phyloP scores from a whole-genome alignment of 2,113 vertebrate genomes.

The Copsychus sechellarum region DNA sequence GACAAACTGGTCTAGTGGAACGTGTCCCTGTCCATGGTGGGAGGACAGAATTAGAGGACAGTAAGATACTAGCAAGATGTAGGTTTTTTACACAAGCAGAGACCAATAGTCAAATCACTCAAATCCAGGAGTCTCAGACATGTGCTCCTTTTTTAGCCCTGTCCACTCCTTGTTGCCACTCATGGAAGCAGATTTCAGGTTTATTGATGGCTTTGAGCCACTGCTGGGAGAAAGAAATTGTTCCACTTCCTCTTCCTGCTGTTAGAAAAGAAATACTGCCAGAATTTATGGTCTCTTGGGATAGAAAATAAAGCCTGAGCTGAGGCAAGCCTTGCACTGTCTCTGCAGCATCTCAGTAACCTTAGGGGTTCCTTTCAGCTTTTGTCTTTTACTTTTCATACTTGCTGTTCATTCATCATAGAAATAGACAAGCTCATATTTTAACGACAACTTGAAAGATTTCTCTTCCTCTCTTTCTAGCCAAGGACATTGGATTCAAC shows the following conservation, averaged over 20 bases:
- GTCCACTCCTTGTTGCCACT: background rate
- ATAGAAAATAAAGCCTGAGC: background rate
- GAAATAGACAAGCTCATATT: constrained; percentile 7
- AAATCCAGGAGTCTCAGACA: background rate
- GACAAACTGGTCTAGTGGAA: background rate
- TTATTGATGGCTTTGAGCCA: background rate
- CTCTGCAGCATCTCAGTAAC: background rate
- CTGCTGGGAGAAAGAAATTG: background rate
- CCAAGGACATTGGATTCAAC: constrained; percentile 1
- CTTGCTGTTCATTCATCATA: constrained; percentile 17
- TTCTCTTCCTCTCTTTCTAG: background rate
- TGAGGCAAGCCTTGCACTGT: background rate
- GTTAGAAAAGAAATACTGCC: background rate
- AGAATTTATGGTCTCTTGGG: background rate
- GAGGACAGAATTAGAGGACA: background rate
- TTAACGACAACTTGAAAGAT: constrained; percentile 13
- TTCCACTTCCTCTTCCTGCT: background rate
- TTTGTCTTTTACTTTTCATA: background rate
- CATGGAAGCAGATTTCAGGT: rapidly evolving
- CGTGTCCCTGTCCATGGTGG: rapidly evolving
- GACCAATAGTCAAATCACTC: background rate
- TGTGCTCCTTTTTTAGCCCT: background rate
- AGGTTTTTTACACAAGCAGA: background rate
- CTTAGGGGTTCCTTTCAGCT: background rate
- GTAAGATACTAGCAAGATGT: background rate